A percentile compares a stretch with the other conserved stretches of the same genome.
Evolutionary conservation across 2,113 vertebrate species (phyloP).

Genomic region (Dasyurus viverrinus): DNA sequence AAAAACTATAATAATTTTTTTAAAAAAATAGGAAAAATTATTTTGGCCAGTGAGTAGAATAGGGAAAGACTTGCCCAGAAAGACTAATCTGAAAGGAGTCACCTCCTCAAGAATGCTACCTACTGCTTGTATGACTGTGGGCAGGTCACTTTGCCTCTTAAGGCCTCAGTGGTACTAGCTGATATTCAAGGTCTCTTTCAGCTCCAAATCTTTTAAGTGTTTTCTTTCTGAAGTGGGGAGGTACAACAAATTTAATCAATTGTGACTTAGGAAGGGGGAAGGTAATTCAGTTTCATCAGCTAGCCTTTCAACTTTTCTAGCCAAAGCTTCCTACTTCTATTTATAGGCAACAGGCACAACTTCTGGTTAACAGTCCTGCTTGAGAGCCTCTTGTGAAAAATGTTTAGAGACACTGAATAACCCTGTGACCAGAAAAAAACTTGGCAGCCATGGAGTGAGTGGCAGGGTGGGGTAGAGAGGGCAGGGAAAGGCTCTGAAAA

Average conservation of each 20-base stretch:
- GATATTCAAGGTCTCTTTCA: background rate
- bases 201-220: background rate
- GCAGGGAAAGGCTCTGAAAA: background rate
- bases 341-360: background rate
- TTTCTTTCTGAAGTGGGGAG: background rate
- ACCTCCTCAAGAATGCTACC: background rate
- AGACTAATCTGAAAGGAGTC: no score
- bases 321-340: background rate
- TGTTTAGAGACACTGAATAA: background rate
- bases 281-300: background rate
- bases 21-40: no score
- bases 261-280: constrained; percentile 47
- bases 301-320: background rate
- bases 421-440: background rate
- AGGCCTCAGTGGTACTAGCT: background rate
- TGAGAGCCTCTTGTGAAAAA: background rate
- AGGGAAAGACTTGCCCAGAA: no score
- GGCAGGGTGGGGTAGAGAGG: background rate
- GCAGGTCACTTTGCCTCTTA: background rate
- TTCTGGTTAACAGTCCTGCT: background rate
- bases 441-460: background rate
- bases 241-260: constrained; percentile 21
- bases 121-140: background rate
- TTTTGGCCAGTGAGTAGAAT: no score
- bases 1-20: no score